Percentiles rank a stretch among this genome's conserved stretches.
These are phyloP conservation scores for Clivina fossor DNA, from an alignment of 2,888 invertebrate genomes.

Conservation along the genomic window DNA sequence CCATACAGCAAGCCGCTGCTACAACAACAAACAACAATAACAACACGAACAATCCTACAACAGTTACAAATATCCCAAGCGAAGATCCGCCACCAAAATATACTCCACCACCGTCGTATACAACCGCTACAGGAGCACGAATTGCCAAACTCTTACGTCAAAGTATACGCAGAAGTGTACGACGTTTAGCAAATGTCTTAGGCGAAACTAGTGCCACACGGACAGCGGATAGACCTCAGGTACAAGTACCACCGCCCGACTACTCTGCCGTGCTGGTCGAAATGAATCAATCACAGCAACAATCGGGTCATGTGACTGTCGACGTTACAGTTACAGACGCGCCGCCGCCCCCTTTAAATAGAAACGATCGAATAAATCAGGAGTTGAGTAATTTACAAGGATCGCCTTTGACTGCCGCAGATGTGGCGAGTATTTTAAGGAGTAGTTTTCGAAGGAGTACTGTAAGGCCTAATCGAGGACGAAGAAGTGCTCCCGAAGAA, in stretches of 20 bases:
- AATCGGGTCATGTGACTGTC: slow-evolving; percentile 26
- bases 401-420: slow-evolving; percentile 58
- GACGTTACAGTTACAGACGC: slow-evolving; percentile 41
- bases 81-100: slow-evolving; percentile 90
- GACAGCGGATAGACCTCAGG: slow-evolving; percentile 38
- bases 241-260: slow-evolving; percentile 60
- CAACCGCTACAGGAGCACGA: slow-evolving; percentile 86
- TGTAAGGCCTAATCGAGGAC: slow-evolving; percentile 47
- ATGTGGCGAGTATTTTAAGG: slow-evolving; percentile 60
- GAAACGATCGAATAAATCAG: slow-evolving; percentile 26
- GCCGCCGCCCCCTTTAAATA: slow-evolving; percentile 31
- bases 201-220: slow-evolving; percentile 53
- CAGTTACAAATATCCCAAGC: slow-evolving; percentile 48
- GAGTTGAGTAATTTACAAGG: slow-evolving; percentile 18
- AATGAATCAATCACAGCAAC: slow-evolving; percentile 55
- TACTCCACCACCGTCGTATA: slow-evolving; percentile 90
- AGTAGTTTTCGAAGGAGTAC: slow-evolving; percentile 60
- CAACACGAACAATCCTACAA: slow-evolving; percentile 37
- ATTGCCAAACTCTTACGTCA: slow-evolving; percentile 74
- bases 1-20: slow-evolving; percentile 47
- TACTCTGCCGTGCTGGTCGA: slow-evolving; percentile 65
- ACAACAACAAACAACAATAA: slow-evolving; percentile 42
- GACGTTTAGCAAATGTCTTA: slow-evolving; percentile 63
- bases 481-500: slow-evolving; percentile 52
- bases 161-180: slow-evolving; percentile 76